phyloP scores from a whole-genome alignment of 2,797 vertebrate species.

The Hypotaenidia philippensis region DNA sequence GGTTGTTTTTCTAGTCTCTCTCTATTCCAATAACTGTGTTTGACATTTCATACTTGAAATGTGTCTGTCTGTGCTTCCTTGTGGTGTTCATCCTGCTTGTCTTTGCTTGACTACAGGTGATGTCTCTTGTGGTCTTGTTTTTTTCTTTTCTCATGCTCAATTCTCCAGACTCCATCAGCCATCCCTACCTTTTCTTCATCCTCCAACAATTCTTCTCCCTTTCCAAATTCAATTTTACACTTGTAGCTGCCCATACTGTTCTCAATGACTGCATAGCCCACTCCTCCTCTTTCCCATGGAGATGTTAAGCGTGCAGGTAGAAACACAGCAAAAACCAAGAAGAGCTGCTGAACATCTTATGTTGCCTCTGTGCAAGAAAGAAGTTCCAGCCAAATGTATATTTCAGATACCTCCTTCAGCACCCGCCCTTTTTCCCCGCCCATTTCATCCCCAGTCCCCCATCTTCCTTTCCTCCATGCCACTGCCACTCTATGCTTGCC shows the following conservation, averaged over 20 bases:
- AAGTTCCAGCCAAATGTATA: not conserved
- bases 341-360: not conserved
- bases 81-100: not conserved
- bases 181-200: not conserved
- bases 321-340: not conserved
- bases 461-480: not conserved
- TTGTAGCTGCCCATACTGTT: not conserved
- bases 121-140: not conserved
- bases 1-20: not conserved
- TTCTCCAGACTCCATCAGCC: not conserved
- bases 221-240: not conserved
- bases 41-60: not conserved
- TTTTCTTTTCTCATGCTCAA: not conserved
- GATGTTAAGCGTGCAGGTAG: not conserved
- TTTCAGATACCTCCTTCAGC: not conserved
- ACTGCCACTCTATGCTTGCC: not conserved
- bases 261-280: not conserved
- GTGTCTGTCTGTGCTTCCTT: not conserved
- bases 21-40: not conserved
- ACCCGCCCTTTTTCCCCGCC: not conserved
- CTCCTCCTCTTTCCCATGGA: not conserved
- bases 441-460: not conserved
- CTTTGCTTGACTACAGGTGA: not conserved
- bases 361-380: not conserved
- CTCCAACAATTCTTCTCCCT: not conserved